Evolutionary conservation across 1,140 invertebrate genomes (phyloP).

Genomic region (Procambarus clarkii): DNA sequence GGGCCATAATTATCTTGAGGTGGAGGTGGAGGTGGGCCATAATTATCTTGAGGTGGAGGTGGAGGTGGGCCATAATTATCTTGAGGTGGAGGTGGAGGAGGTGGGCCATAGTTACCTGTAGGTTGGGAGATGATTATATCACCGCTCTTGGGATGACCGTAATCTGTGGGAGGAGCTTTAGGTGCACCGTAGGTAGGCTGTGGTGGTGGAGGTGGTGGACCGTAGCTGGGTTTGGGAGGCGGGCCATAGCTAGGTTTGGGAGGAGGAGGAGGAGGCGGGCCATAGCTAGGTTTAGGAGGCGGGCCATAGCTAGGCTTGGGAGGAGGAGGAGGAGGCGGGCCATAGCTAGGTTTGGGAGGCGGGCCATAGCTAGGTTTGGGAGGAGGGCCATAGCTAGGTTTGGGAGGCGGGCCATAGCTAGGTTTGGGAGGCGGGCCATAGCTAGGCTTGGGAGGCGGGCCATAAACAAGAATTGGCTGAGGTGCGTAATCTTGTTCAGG

Average conservation of each 20-base stretch:
- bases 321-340: background rate
- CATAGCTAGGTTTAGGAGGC: background rate
- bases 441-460: background rate
- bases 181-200: slow-evolving; percentile 8
- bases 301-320: slow-evolving; percentile 1
- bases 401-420: background rate
- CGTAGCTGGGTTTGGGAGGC: background rate
- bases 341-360: background rate
- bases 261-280: slow-evolving; percentile 24
- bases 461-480: slow-evolving; percentile 4
- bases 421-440: background rate
- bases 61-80: background rate
- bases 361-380: background rate
- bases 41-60: background rate
- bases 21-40: background rate
- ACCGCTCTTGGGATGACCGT: slow-evolving; percentile 25
- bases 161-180: background rate
- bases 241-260: slow-evolving; percentile 4
- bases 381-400: slow-evolving; percentile 1
- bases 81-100: background rate
- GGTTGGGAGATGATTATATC: slow-evolving; percentile 14
- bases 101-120: background rate
- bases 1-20: background rate
- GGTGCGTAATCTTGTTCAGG: background rate
- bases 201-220: slow-evolving; percentile 8